These are phyloP conservation scores for Pristionchus japonicus DNA, from an alignment of 2,888 invertebrate genomes.

Conservation along the genomic window DNA sequence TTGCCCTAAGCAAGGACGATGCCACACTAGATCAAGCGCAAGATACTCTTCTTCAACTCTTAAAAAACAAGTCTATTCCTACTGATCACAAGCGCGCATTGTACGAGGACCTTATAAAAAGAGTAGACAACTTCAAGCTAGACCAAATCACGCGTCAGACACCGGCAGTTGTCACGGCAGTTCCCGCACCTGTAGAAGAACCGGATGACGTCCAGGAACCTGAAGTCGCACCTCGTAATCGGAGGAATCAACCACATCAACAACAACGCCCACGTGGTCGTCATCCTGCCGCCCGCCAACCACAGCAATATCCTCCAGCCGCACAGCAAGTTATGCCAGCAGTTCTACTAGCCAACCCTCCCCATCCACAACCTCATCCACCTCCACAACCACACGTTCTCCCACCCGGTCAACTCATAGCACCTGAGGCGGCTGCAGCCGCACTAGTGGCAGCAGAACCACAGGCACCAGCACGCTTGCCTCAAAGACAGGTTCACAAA, in stretches of 20 bases:
- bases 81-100: not conserved
- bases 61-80: not conserved
- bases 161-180: not conserved
- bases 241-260: not conserved
- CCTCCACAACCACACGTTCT: not conserved
- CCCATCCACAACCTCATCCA: not conserved
- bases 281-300: not conserved
- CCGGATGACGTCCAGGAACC: no score
- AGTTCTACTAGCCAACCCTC: not conserved
- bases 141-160: not conserved
- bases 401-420: not conserved
- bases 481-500: not conserved
- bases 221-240: not conserved
- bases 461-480: no score
- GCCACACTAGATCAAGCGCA: not conserved
- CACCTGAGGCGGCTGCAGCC: not conserved
- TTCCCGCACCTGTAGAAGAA: no score
- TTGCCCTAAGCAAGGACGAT: constrained; percentile 16
- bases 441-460: not conserved
- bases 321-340: not conserved
- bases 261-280: not conserved
- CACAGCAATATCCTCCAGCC: not conserved
- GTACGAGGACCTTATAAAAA: not conserved
- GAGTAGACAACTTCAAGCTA: not conserved
- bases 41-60: not conserved